A percentile compares a stretch with the other conserved stretches of the same genome.
Conservation (phyloP, 2,113 vertebrate species). For the Colistium nudipinnis region DNA sequence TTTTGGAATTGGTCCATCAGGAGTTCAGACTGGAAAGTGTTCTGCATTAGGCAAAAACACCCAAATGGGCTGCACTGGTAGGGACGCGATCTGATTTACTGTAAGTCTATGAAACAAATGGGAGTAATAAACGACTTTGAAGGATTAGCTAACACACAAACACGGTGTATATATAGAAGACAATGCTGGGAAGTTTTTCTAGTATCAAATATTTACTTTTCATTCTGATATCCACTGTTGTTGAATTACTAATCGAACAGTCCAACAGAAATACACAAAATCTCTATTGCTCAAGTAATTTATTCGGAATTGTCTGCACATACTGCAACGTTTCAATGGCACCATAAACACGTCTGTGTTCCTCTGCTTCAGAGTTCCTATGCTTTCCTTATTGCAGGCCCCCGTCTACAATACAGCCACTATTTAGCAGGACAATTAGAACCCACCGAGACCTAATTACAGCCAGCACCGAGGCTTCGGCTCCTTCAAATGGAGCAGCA, state of each 20-base stretch:
- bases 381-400: conserved; percentile 17
- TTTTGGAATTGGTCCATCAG: neutral
- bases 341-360: too few species aligned
- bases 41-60: too few species aligned
- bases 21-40: neutral
- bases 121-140: neutral
- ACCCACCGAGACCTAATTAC: conserved; percentile 81
- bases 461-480: conserved; percentile 54
- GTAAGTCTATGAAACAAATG: too few species aligned
- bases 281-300: neutral
- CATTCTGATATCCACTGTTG: too few species aligned
- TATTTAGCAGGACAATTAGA: conserved; percentile 75
- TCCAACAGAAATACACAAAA: too few species aligned
- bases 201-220: too few species aligned
- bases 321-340: too few species aligned
- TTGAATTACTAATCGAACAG: too few species aligned
- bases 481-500: conserved; percentile 60
- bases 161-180: neutral
- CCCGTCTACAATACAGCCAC: conserved; percentile 28
- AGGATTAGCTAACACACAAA: neutral
- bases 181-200: too few species aligned
- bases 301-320: too few species aligned
- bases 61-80: too few species aligned
- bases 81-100: too few species aligned
- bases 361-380: neutral